Percentiles rank a stretch among this genome's conserved stretches.
phyloP scores from a whole-genome alignment of 1,140 invertebrate genomes.

The Stegodyphus mimosarum region DNA sequence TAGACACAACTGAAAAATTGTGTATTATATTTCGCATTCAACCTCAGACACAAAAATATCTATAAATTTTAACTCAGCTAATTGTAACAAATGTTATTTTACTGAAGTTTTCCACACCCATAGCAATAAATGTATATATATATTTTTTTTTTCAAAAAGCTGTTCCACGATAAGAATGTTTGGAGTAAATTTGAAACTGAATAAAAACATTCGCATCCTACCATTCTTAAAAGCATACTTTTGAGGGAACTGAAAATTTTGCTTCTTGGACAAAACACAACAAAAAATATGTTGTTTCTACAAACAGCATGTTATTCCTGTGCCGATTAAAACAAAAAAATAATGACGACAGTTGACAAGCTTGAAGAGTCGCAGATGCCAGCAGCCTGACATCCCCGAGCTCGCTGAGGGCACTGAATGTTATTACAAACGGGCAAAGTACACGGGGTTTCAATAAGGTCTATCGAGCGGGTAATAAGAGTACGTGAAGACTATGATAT shows the following conservation, averaged over 20 bases:
- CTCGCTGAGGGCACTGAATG: constrained; percentile 10
- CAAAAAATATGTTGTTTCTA: not conserved
- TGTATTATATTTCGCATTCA: too few species aligned
- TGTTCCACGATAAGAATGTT: too few species aligned
- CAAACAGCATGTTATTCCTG: constrained; percentile 7
- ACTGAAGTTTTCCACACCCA: too few species aligned
- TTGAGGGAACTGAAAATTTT: constrained; percentile 11
- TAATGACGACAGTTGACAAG: not conserved
- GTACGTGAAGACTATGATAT: constrained; percentile 28
- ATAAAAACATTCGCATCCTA: not conserved
- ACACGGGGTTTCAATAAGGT: constrained; percentile 38
- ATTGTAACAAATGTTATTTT: too few species aligned
- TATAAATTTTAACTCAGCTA: too few species aligned
- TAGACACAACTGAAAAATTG: too few species aligned
- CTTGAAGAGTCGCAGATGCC: constrained; percentile 23
- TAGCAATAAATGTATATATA: too few species aligned
- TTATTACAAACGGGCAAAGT: constrained; percentile 31
- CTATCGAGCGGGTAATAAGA: constrained; percentile 49
- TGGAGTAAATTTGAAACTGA: too few species aligned
- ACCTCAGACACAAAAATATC: too few species aligned
- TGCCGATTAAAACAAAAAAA: constrained; percentile 28
- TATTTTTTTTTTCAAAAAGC: too few species aligned
- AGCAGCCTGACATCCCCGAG: constrained; percentile 17
- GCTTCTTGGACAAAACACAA: constrained; percentile 41
- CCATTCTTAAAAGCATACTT: not conserved